phyloP scores from a whole-genome alignment of 2,113 vertebrate species.

The Corythornis vintsioides region DNA sequence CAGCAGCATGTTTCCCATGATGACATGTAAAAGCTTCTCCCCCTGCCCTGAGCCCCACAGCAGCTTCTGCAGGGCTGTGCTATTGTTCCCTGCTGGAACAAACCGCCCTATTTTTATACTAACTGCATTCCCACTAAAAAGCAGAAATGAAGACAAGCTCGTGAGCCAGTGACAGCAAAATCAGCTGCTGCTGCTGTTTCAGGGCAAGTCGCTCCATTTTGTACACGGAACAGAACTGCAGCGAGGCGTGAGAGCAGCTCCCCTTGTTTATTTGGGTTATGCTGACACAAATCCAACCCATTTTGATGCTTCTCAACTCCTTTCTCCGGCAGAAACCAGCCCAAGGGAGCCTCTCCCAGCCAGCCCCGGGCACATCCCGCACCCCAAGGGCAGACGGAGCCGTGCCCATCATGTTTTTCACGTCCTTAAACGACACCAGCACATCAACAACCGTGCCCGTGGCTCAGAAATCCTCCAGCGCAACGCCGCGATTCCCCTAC shows the following conservation, averaged over 20 bases:
- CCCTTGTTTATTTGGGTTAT: accelerated
- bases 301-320: accelerated
- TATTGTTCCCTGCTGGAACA: neutral
- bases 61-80: neutral
- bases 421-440: neutral
- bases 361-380: accelerated
- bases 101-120: neutral
- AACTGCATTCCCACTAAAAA: neutral
- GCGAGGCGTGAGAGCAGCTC: neutral
- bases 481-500: accelerated
- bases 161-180: neutral
- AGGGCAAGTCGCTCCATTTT: neutral
- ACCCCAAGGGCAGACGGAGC: neutral
- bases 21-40: neutral
- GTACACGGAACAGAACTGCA: neutral
- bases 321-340: accelerated
- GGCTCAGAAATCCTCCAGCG: neutral
- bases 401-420: too few relatives aligned
- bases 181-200: accelerated
- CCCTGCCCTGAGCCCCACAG: neutral
- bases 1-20: too few relatives aligned
- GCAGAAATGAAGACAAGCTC: neutral
- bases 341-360: neutral
- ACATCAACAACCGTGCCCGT: neutral
- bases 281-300: accelerated